Conservation (phyloP, 1,140 invertebrate species). For the Cydia fagiglandana region DNA sequence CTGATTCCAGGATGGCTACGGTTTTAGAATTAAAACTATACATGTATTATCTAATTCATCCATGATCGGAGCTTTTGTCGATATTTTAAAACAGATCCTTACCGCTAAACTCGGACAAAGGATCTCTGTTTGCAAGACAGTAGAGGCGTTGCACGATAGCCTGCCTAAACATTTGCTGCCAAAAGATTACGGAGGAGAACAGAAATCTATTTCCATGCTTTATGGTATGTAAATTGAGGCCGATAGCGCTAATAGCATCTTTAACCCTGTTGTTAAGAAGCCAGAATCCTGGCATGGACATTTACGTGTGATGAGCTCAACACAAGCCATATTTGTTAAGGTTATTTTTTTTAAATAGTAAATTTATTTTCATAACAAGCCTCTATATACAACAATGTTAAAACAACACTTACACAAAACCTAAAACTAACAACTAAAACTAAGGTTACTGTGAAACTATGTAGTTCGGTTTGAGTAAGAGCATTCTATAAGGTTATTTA, state of each 20-base stretch:
- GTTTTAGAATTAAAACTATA: background rate
- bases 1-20: conserved; percentile 9
- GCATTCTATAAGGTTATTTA: no score
- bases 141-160: background rate
- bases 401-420: no score
- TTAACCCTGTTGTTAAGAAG: no score
- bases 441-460: no score
- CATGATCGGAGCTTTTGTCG: background rate
- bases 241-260: background rate
- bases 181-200: background rate
- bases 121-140: background rate
- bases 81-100: background rate
- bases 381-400: no score
- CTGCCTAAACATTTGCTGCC: background rate
- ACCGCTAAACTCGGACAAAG: background rate
- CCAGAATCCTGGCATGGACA: no score
- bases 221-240: background rate
- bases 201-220: background rate
- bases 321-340: no score
- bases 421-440: no score
- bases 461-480: no score
- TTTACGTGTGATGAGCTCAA: no score
- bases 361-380: no score
- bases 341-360: no score
- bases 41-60: background rate